Evolutionary conservation across 1,140 invertebrate genomes (phyloP), one percentile per base, ranked within the genome.

Genomic region (Drosophila takahashii): DNA sequence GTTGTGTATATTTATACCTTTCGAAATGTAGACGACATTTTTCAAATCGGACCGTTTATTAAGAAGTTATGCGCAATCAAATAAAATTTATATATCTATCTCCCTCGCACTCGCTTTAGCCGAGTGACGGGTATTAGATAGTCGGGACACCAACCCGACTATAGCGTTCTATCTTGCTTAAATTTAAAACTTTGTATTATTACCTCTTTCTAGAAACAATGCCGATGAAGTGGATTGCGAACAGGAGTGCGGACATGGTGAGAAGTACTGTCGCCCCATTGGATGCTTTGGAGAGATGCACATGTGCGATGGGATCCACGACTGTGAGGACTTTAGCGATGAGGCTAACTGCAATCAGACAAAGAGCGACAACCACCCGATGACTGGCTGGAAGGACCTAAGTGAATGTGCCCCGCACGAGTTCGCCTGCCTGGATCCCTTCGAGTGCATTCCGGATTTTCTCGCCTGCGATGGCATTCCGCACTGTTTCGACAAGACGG

Each of bases 271-370:
- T 95, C 95, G 87, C 78, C 93, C 57, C 95, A 94, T 95, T 42
- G 95, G 95, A 27, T 97, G 97, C 77, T 95, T 97, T 39, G 94
- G 94, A 0, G 93, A 94, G 42, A 94, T 96, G 48, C 77, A 85
- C 22, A 92, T 96, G 9, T 97, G 97, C 85, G 95, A 97, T 90
- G 95, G 95, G 1, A 90, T 95, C 1, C 94, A 96, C 70, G 95
- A 97, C 74, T 97, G 96, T 84, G 94, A 94, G 1, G 96, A 97
- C 90, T 94, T 94, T 6, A 95, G 94, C 1, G 96, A 97, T 74
- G 96, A 97, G 75, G 74, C 76, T 1, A 84, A 93, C 27, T 93
- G 92, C 39, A 90, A 81, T 52, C 59, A 90, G 10, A 90, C 84
- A 2, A 92, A 91, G 66, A 91, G 81, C 36, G 91, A 92, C 56